Evolutionary conservation across 2,888 invertebrate species (phyloP).

Genomic region (Cheilosia vulpina): DNA sequence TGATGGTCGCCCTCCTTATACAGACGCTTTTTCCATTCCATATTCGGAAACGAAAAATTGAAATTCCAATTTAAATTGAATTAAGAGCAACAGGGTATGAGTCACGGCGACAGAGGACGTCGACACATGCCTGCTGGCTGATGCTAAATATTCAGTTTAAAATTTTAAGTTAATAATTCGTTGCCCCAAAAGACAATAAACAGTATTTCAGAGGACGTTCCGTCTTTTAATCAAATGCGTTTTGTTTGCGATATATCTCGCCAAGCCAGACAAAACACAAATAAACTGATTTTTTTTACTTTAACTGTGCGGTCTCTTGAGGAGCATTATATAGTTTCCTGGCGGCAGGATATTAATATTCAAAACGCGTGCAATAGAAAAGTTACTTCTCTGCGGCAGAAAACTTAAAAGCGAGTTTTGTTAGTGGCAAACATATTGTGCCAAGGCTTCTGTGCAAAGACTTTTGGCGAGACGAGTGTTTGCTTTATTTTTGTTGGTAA

Average conservation of each 20-base stretch:
- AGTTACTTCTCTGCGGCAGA: conserved; percentile 58
- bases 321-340: conserved; percentile 28
- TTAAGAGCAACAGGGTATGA: conserved; percentile 45
- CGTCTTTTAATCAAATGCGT: conserved; percentile 18
- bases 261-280: conserved; percentile 60
- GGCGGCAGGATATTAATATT: conserved; percentile 56
- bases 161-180: conserved; percentile 32
- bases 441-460: conserved; percentile 43
- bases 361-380: conserved; percentile 46
- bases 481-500: conserved; percentile 14
- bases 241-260: conserved; percentile 44
- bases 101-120: conserved; percentile 7
- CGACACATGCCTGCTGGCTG: background rate
- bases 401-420: conserved; percentile 60
- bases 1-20: conserved; percentile 2
- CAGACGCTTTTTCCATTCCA: conserved; percentile 23
- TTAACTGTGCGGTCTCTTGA: conserved; percentile 17
- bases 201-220: conserved; percentile 1
- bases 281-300: conserved; percentile 53
- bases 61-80: conserved; percentile 70
- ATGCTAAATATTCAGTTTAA: conserved; percentile 5
- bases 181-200: conserved; percentile 33
- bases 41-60: conserved; percentile 34
- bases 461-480: conserved; percentile 21
- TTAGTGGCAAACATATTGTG: conserved; percentile 44